Base-by-base conservation (phyloP, 23 tunicate genomes). In the Diplosoma virens region DNA sequence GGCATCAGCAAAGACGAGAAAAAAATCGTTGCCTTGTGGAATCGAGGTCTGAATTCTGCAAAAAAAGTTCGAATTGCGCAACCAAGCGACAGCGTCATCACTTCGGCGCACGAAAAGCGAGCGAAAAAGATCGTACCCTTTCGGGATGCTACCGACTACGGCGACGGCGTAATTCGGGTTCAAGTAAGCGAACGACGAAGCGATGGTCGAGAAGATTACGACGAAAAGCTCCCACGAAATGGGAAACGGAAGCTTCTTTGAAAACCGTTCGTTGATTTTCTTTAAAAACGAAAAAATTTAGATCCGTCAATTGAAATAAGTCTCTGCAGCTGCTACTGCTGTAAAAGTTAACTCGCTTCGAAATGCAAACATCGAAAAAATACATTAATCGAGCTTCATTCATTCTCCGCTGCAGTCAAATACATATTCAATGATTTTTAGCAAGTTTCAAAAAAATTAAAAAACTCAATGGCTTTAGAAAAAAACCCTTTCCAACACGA, bases 181-280 rank as follows among this genome's bases (percentile, higher is more conserved):
- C 16, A 92, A 33, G n/a, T 46, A 70, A 29, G 84, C 97, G 33
- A 73, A 91, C 28, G 75, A 52, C 2, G 97, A 91, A 26, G 91
- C 92, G 22, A 91, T 47, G 7, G 90, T 80, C 6, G 87, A 66
- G 59, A 75, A 76, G 17, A 91, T 80, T 14, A 91, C 91, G 18
- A 91, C 75, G 0, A 67, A 71, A 9, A 91, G 74, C 76, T 91
- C 97, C 97, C 97, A 91, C 0, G 97, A 92, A 17, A 91, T 37
- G 7, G 97, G 90, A 73, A 91, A 73, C 1, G 97, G 97, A 7
- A 91, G 63, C 46, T 65, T 79, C 11, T 58, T 59, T 4, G 69
- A 37, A 67, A 30, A 91, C 17, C 97, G 77, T 5, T 65, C 47
- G 31, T 91, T 91, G 0, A 91, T 75, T 66, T 85, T 87, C 97